Conservation (phyloP, 2,888 invertebrate species). For the Rhaphigaster nebulosa region DNA sequence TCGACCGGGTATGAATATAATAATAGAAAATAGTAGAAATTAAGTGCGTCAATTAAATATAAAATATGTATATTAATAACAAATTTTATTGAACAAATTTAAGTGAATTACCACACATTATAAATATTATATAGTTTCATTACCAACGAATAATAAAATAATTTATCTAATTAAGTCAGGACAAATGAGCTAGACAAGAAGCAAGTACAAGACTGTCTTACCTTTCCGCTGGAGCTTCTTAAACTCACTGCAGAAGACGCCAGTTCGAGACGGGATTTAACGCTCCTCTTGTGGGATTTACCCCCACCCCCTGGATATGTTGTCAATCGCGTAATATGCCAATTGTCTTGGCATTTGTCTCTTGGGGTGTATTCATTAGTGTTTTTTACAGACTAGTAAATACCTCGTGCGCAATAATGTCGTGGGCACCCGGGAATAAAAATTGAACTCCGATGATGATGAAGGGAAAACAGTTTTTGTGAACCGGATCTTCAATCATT, state of each 20-base stretch:
- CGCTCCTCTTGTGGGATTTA: constrained; percentile 28
- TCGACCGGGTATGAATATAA: too few relatives aligned
- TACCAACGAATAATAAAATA: background rate
- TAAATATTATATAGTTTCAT: background rate
- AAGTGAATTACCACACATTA: background rate
- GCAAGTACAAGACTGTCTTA: background rate
- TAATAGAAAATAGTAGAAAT: too few relatives aligned
- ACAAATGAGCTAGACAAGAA: background rate
- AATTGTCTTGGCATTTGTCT: constrained; percentile 14
- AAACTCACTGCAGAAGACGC: constrained; percentile 27
- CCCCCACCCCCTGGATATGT: constrained; percentile 33
- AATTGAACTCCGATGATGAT: background rate
- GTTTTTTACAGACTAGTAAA: background rate
- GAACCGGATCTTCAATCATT: background rate
- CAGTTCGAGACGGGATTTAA: background rate
- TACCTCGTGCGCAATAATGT: background rate
- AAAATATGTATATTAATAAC: too few relatives aligned
- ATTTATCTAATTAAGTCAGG: background rate
- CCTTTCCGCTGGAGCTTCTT: background rate
- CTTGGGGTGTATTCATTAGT: background rate
- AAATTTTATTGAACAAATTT: too few relatives aligned
- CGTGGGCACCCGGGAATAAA: background rate
- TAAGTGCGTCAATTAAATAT: too few relatives aligned
- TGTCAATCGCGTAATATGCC: constrained; percentile 7
- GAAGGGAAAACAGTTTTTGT: background rate